Base-by-base conservation (phyloP, 1,140 invertebrate species). In the Drosophila kanapiae region DNA sequence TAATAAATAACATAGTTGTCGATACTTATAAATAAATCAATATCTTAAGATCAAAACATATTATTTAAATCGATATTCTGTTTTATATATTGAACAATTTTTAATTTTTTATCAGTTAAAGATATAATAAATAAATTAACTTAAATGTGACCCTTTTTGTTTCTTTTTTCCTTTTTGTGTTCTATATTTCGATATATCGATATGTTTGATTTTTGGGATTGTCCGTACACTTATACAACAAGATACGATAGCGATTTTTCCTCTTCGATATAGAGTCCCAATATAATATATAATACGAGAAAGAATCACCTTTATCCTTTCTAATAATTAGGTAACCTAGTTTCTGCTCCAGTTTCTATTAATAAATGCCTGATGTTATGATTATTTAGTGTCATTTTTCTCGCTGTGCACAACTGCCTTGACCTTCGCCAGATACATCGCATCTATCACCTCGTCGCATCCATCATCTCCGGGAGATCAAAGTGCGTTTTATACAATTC, bases 401-500 rank as follows among this genome's bases (percentile, higher is more conserved):
- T 56, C 29, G 9, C 58, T 23, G 42, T 38, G 42, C 27, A 31
- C 35, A 64, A 51, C 27, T 47, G 74, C 62, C 76, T 80, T 78
- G 80, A 88, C 83, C 83, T 88, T 88, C 63, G 64, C 13, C 29
- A 27, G 37, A 27, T 9, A 27, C 9, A 14, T 31, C 29, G 23
- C 27, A 35, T 27, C 42, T 16, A 48, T 58, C 60, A 56, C 53
- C 35, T 56, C 53, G 37, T 10, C 53, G 53, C n/a, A 29, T 40
- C 37, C 56, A 33, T 58, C 59, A 54, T 80, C 43, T 58, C 23
- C 54, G 48, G 37, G 68, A 80, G 84, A 87, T 87, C 84, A 78
- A 88, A 88, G 84, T 80, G 84, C 84, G 80, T 83, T 88, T 84
- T 80, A 83, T 80, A 71, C 84, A 87, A 87, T 87, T 87, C 84